Evolutionary conservation across 2,888 invertebrate species (phyloP), one percentile per base, ranked within the genome.

Genomic region (Sarcophaga caerulescens): DNA sequence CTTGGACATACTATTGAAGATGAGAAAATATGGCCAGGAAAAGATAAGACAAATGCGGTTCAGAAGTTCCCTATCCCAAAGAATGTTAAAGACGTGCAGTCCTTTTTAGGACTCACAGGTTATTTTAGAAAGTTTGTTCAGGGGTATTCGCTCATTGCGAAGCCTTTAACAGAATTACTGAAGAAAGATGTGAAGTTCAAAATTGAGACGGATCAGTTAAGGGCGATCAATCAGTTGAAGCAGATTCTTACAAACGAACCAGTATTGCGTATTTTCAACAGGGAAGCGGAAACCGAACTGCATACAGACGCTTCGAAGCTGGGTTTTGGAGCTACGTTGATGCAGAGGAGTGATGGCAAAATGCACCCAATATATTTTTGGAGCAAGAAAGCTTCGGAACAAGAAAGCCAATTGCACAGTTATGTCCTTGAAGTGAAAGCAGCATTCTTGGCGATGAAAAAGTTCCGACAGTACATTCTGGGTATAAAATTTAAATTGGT

Each of bases 151-250:
- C 2, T 21, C 1, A 74, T 84, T 21, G 84, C 84, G 5, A n/a
- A 52, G 35, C 84, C 88, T 11, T n/a, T 88, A 3, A 87, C 84
- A n/a, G 59, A 68, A 25, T 60, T 86, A 1, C 44, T 87, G 10
- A 87, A 85, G 35, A 87, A 87, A 23, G 77, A 73, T 4, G 63
- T n/a, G 3, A 17, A 23, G 8, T 88, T 87, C 62, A 25, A 52
- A 19, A 88, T 87, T 81, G 10, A 44, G 0, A 63, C 19, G 12
- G 35, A 81, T 45, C 77, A 88, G 19, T 25, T 68, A 59, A 66
- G 69, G 8, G 80, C 84, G 0, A 83, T 86, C 47, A 23, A 4
- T 25, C 25, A 25, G 3, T 4, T 25, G 25, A 25, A 25, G 25
- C 25, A 68, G 6, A 52, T 44, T 19, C 52, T 84, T n/a, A 45